Evolutionary conservation across 2,888 invertebrate genomes (phyloP), one percentile per base, ranked within the genome.

Genomic region (Oxystoma pomonae): DNA sequence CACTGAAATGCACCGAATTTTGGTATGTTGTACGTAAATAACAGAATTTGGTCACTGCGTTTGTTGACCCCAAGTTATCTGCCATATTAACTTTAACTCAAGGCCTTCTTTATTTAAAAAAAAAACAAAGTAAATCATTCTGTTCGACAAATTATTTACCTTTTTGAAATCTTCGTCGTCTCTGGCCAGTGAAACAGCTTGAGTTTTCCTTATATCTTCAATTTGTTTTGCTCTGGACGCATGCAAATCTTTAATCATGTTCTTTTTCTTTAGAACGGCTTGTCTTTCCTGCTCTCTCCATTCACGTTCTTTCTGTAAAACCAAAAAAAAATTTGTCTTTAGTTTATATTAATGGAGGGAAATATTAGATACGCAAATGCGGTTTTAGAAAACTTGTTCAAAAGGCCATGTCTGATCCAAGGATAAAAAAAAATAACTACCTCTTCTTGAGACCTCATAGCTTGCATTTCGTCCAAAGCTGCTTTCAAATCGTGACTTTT

Each of bases 211-310:
- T 20, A 85, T 76, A 60, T 78, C 77, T 67, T 84, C 82, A 49
- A 86, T 80, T 67, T 83, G 82, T 49, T 79, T 72, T 63, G 81
- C 80, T n/a, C 84, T 79, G 2, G 77, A 79, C 53, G 71, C 71
- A 55, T 80, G 81, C 60, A 84, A 76, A 35, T 80, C 76, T 50
- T 82, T 81, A 1, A 83, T 81, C 65, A 84, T 84, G 60, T 82
- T 81, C 68, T 84, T 82, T 66, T 83, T 81, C 72, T 83, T 86
- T 59, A 84, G 72, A 7, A 87, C 89, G 0, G 83, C 85, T 62
- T 84, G 84, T 22, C 85, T 82, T 76, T 90, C 90, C 64, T 83
- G 84, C 12, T 83, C 81, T 0, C 90, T 81, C 85, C 89, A 90
- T 70, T 88, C 86, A 12, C 88, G 80, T 74, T 90, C 90, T 19